These are phyloP conservation scores for Trissolcus brochymenae DNA, from an alignment of 2,888 invertebrate genomes.

Conservation along the genomic window DNA sequence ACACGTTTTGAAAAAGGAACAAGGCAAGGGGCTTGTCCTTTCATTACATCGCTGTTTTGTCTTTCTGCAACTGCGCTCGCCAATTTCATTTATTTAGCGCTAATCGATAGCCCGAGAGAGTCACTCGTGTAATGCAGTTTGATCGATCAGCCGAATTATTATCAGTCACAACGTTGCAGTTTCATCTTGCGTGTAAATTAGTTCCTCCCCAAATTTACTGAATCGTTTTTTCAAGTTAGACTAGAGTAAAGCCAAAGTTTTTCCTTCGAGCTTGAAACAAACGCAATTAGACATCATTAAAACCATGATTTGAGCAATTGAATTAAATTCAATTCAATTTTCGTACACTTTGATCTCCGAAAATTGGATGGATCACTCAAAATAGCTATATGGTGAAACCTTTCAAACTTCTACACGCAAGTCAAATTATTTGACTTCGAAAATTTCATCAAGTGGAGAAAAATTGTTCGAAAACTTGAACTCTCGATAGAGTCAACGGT, in stretches of 20 bases:
- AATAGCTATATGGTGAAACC: conserved; percentile 10
- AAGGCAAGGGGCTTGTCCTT: conserved; percentile 24
- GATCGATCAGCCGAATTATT: conserved; percentile 39
- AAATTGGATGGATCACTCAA: conserved; percentile 17
- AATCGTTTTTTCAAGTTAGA: background rate
- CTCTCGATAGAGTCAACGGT: too few relatives aligned
- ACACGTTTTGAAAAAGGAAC: conserved; percentile 28
- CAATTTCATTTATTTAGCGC: conserved; percentile 38
- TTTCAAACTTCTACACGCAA: conserved; percentile 13
- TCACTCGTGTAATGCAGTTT: conserved; percentile 42
- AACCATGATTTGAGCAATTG: background rate
- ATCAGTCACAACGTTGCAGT: conserved; percentile 8
- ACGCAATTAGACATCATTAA: background rate
- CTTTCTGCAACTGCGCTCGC: conserved; percentile 34
- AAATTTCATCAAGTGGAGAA: background rate
- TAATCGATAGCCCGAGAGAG: conserved; percentile 34
- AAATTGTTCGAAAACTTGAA: background rate
- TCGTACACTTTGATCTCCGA: conserved; percentile 13
- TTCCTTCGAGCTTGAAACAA: background rate
- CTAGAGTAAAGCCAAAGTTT: background rate
- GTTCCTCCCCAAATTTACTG: too few relatives aligned
- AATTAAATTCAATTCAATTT: conserved; percentile 24
- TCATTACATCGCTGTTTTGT: conserved; percentile 26
- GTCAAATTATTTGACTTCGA: conserved; percentile 20
- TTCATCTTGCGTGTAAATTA: too few relatives aligned